Conservation (phyloP, 2,888 invertebrate genomes). For the Tanypteryx hageni region DNA sequence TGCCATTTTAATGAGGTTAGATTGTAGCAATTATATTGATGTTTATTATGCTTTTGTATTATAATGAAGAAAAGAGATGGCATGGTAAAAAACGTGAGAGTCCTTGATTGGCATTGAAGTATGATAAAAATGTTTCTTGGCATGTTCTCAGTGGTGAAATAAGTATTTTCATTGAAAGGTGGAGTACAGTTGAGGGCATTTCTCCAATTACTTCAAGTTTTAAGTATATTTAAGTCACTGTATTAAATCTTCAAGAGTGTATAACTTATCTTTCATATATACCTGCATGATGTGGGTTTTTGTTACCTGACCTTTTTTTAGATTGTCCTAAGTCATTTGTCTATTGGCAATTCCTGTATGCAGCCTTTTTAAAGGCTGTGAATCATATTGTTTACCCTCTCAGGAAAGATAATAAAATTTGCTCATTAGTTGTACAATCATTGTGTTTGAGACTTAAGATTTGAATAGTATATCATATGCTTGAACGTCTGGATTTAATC, state of each 20-base stretch:
- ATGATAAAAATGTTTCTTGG: neutral
- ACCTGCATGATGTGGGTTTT: neutral
- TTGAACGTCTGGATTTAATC: conserved; percentile 49
- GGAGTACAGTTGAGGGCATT: neutral
- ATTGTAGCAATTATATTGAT: neutral
- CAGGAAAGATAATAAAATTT: conserved; percentile 33
- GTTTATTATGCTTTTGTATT: neutral
- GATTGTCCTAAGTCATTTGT: conserved; percentile 47
- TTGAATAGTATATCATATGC: conserved; percentile 53
- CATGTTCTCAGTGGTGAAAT: conserved; percentile 44
- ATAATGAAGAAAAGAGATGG: neutral
- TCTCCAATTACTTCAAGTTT: neutral
- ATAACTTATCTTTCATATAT: neutral
- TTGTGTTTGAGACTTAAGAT: conserved; percentile 14
- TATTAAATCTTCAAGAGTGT: neutral
- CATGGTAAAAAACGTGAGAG: neutral
- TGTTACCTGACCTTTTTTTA: conserved; percentile 10
- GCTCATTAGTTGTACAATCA: conserved; percentile 45
- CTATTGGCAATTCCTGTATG: neutral
- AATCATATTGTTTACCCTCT: neutral
- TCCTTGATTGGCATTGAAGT: neutral
- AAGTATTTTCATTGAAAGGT: neutral
- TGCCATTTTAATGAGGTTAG: neutral
- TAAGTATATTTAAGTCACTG: neutral
- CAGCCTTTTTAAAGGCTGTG: neutral